These are phyloP conservation scores for Trachelus stipa DNA, from an alignment of 2,888 invertebrate species.

Conservation along the genomic window DNA sequence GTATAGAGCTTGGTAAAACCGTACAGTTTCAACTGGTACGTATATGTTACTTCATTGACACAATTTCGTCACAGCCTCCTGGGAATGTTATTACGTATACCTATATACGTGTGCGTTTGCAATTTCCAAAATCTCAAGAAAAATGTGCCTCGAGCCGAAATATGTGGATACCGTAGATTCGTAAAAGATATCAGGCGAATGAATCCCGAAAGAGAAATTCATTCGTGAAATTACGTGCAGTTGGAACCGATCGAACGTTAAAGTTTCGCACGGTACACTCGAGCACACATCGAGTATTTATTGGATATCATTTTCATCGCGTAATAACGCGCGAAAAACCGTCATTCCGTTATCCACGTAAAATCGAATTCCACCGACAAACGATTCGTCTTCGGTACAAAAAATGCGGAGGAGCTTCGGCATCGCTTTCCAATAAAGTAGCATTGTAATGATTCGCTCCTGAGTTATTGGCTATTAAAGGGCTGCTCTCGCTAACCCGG, in stretches of 20 bases:
- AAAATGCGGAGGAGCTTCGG: background rate
- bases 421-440: background rate
- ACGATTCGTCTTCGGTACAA: background rate
- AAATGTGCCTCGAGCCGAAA: background rate
- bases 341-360: background rate
- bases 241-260: background rate
- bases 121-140: background rate
- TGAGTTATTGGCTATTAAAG: constrained; percentile 12
- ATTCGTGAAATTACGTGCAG: background rate
- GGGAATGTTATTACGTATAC: background rate
- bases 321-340: background rate
- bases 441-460: background rate
- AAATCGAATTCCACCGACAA: background rate
- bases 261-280: background rate
- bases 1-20: background rate
- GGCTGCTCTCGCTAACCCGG: constrained; percentile 6
- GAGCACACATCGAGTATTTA: background rate
- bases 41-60: background rate
- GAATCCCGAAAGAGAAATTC: background rate
- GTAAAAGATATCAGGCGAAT: background rate
- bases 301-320: background rate
- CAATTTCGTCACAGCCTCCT: background rate
- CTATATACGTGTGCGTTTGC: background rate
- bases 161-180: background rate
- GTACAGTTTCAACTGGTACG: background rate